Evolutionary conservation across 1,140 invertebrate genomes (phyloP).

Genomic region (Scaptodrosophila lebanonensis): DNA sequence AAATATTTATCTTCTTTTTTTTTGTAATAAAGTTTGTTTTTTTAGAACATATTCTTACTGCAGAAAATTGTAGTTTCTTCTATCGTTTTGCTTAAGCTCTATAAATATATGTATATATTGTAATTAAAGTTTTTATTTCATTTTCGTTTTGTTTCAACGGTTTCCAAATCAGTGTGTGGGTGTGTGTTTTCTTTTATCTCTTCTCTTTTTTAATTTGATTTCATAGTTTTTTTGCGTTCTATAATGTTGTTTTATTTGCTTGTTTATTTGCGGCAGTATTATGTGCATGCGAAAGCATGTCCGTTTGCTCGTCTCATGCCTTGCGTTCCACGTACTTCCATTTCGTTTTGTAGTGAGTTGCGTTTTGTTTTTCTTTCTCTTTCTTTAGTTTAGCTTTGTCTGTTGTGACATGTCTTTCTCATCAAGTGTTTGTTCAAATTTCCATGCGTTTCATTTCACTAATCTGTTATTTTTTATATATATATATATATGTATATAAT

Average conservation of each 20-base stretch:
- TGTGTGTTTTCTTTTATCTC: slow-evolving; percentile 1
- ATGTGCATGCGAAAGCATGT: too few relatives aligned
- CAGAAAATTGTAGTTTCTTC: too few relatives aligned
- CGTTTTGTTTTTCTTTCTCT: slow-evolving; percentile 11
- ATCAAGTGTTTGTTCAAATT: slow-evolving; percentile 1
- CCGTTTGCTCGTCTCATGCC: too few relatives aligned
- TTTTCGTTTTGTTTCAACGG: slow-evolving; percentile 11
- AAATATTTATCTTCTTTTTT: slow-evolving; percentile 11
- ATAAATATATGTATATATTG: too few relatives aligned
- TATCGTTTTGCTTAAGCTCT: too few relatives aligned
- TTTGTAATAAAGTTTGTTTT: slow-evolving; percentile 36
- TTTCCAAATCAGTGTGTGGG: too few relatives aligned
- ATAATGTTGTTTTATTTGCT: slow-evolving; percentile 21
- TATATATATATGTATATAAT: too few relatives aligned
- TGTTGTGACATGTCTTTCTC: background rate
- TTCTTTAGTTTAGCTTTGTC: slow-evolving; percentile 5
- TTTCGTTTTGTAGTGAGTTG: slow-evolving; percentile 10
- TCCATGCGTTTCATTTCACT: slow-evolving; percentile 5
- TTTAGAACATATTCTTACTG: too few relatives aligned
- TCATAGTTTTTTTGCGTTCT: slow-evolving; percentile 4
- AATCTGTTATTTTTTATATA: slow-evolving; percentile 17
- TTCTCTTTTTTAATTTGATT: slow-evolving; percentile 5
- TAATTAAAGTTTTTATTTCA: slow-evolving; percentile 11
- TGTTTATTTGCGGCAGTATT: slow-evolving; percentile 17
- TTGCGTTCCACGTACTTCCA: too few relatives aligned